Percentiles rank a stretch among this genome's conserved stretches.
phyloP scores from a whole-genome alignment of 2,113 vertebrate species.

The Hydrolagus affinis region DNA sequence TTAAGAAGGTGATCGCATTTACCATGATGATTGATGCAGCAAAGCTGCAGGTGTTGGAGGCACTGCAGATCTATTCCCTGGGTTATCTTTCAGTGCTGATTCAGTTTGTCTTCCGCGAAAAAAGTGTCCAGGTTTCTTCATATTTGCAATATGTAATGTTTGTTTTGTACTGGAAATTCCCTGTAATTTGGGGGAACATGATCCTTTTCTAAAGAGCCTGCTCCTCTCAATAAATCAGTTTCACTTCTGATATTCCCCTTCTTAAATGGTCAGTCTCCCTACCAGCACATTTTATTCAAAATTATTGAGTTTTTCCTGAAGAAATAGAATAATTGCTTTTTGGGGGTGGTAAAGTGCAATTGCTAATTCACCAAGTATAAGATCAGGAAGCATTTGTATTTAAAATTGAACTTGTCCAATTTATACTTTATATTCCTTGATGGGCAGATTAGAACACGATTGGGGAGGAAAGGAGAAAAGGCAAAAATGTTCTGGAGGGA shows the following conservation, averaged over 20 bases:
- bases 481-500: background rate
- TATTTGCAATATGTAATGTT: background rate
- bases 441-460: background rate
- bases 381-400: conserved; percentile 5
- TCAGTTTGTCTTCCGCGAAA: background rate
- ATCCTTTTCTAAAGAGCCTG: background rate
- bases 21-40: background rate
- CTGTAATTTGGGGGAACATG: background rate
- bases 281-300: background rate
- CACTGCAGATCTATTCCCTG: background rate
- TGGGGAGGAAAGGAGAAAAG: too few relatives aligned
- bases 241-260: too few relatives aligned
- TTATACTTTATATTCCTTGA: background rate
- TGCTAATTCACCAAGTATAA: background rate
- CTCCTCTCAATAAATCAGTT: too few relatives aligned
- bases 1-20: background rate
- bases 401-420: background rate
- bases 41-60: background rate
- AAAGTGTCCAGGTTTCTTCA: background rate
- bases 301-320: background rate
- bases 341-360: background rate
- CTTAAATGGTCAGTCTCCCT: background rate
- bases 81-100: background rate
- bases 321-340: too few relatives aligned
- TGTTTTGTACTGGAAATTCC: background rate